Conservation (phyloP, 2,797 vertebrate genomes). For the Galago senegalensis region DNA sequence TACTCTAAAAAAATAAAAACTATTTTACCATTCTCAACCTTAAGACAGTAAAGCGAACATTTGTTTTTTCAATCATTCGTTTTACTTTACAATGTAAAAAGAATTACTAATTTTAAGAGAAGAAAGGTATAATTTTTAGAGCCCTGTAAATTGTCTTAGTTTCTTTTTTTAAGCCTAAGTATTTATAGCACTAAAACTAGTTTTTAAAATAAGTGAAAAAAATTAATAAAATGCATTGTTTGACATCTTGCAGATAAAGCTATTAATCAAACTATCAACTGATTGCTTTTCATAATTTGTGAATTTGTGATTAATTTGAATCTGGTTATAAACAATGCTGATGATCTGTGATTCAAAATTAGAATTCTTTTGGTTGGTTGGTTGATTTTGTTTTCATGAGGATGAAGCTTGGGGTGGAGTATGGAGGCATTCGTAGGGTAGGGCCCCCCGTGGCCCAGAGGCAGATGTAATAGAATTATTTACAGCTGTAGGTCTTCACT, state of each 20-base stretch:
- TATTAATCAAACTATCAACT: slow-evolving; percentile 13
- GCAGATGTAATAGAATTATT: background rate
- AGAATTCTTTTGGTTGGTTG: background rate
- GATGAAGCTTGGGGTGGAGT: background rate
- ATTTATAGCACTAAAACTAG: background rate
- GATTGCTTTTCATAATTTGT: background rate
- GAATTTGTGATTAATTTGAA: slow-evolving; percentile 43
- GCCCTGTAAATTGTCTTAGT: slow-evolving; percentile 2
- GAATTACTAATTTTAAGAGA: slow-evolving; percentile 68
- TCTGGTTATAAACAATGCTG: background rate
- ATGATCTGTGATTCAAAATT: slow-evolving; percentile 38
- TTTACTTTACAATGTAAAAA: slow-evolving; percentile 57
- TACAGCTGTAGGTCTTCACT: background rate
- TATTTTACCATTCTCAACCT: background rate
- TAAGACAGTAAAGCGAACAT: slow-evolving; percentile 56
- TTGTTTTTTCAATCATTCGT: slow-evolving; percentile 15
- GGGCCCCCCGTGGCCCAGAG: accelerated
- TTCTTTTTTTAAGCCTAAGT: background rate
- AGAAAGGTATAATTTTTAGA: background rate
- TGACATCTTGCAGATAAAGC: background rate
- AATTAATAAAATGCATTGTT: slow-evolving; percentile 41
- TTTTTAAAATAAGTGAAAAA: slow-evolving; percentile 62
- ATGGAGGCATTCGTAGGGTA: background rate
- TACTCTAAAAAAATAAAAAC: slow-evolving; percentile 31
- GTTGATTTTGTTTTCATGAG: background rate